Evolutionary conservation across 1,140 invertebrate genomes (phyloP), one percentile per base, ranked within the genome.

Genomic region (Rhyacophila brunnea): DNA sequence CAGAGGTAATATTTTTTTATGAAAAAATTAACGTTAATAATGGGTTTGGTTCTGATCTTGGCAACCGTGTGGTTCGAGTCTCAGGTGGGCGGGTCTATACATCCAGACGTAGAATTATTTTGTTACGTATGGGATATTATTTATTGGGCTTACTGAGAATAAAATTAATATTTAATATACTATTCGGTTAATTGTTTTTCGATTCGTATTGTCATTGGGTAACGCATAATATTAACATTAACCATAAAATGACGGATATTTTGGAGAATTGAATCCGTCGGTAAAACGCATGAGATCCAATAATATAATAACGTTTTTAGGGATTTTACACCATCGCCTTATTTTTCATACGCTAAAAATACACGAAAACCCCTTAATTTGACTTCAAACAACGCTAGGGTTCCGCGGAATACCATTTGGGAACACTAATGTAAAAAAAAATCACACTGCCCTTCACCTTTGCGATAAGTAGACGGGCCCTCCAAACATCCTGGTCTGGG

Each of bases 1-100:
- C 50, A 55, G 50, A 61, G 51, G 59, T 51, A 14, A 47, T 10
- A 20, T 51, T 43, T 58, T 51, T 58, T 49, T 36, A 13, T 35
- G 17, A 35, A 17, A 28, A 9, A 28, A 28, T 5, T 28, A 17
- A 14, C 11, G 55, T 49, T 58, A 58, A 58, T 58, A 50, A 50
- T 34, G 34, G 48, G 57, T 17, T 53, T 49, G 49, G 49, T 54
- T 49, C 38, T 18, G 51, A 54, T 48, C 34, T 42, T 17, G 36
- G 49, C 43, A 60, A 23, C 49, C 44, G 51, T 54, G 35, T 32
- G 50, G 44, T 40, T 53, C 40, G 34, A 36, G 19, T 32, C n/a
- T 51, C 35, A n/a, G 34, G 35, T 17, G 35, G 48, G 34, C n/a
- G 13, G 6, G 17, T 1, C 45, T 28, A 48, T 28, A 28, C 6